Conservation (phyloP, 2,888 invertebrate genomes). For the Tridacna gigas region DNA sequence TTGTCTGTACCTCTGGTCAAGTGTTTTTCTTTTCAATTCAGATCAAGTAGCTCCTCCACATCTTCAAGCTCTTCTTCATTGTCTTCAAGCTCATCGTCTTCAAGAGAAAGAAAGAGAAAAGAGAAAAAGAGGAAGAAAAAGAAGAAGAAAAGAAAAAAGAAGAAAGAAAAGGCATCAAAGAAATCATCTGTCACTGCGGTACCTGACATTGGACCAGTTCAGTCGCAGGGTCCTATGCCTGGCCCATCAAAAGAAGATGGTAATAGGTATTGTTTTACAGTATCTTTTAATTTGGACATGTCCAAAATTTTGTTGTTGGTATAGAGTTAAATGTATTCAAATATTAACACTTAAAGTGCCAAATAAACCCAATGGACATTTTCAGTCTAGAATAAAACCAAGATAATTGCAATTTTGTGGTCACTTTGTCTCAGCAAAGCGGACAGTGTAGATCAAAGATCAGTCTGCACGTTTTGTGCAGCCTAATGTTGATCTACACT, state of each 20-base stretch:
- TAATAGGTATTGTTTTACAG: slow-evolving; percentile 56
- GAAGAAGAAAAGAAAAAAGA: slow-evolving; percentile 62
- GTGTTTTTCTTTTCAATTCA: slow-evolving; percentile 14
- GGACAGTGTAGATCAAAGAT: too few species aligned
- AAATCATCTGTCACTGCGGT: slow-evolving; percentile 26
- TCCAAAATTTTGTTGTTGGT: background rate
- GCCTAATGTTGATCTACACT: too few species aligned
- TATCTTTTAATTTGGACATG: background rate
- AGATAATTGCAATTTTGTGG: too few species aligned
- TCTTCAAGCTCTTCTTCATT: slow-evolving; percentile 54
- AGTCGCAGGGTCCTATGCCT: slow-evolving; percentile 1
- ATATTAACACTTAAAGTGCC: too few species aligned
- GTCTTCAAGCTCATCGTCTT: slow-evolving; percentile 60
- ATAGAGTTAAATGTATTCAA: background rate
- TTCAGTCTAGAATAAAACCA: too few species aligned
- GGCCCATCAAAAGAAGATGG: slow-evolving; percentile 47
- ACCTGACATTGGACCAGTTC: slow-evolving; percentile 18
- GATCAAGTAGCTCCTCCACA: slow-evolving; percentile 35
- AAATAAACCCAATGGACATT: too few species aligned
- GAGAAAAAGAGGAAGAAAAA: slow-evolving; percentile 68
- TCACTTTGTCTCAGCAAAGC: too few species aligned
- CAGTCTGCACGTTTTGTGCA: too few species aligned
- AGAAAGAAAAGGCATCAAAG: background rate
- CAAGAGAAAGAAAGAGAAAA: slow-evolving; percentile 67
- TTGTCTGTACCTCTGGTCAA: too few species aligned